These are phyloP conservation scores for Otolemur garnettii DNA, from an alignment of 2,113 vertebrate genomes.

Conservation along the genomic window DNA sequence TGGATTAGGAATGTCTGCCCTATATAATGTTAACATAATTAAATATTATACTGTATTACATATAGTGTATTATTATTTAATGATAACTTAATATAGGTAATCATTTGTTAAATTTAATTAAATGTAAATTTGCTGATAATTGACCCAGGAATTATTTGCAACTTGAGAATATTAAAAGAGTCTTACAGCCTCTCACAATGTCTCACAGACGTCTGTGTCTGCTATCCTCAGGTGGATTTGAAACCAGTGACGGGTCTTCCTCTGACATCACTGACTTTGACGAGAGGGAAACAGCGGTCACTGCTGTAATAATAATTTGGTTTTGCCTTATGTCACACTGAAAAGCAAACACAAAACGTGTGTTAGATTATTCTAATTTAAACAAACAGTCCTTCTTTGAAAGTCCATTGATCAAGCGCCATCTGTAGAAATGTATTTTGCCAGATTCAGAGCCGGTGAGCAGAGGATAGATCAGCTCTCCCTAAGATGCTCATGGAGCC, in stretches of 20 bases:
- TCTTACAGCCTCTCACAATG: too few relatives aligned
- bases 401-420: accelerated
- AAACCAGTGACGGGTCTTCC: accelerated
- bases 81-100: background rate
- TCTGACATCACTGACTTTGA: background rate
- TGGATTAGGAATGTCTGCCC: background rate
- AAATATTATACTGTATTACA: background rate
- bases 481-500: accelerated
- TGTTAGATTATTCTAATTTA: background rate
- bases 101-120: background rate
- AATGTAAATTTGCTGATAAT: background rate
- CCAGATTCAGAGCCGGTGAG: background rate
- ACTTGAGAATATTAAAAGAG: background rate
- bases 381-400: background rate
- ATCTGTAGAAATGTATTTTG: background rate
- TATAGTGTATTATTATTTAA: background rate
- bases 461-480: background rate
- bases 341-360: background rate
- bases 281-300: too few relatives aligned
- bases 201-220: too few relatives aligned
- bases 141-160: background rate
- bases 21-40: background rate
- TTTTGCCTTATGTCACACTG: background rate
- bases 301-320: accelerated
- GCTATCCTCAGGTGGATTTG: background rate